Evolutionary conservation across 2,888 invertebrate species (phyloP), one percentile per base, ranked within the genome.

Genomic region (Conchocele bisecta): DNA sequence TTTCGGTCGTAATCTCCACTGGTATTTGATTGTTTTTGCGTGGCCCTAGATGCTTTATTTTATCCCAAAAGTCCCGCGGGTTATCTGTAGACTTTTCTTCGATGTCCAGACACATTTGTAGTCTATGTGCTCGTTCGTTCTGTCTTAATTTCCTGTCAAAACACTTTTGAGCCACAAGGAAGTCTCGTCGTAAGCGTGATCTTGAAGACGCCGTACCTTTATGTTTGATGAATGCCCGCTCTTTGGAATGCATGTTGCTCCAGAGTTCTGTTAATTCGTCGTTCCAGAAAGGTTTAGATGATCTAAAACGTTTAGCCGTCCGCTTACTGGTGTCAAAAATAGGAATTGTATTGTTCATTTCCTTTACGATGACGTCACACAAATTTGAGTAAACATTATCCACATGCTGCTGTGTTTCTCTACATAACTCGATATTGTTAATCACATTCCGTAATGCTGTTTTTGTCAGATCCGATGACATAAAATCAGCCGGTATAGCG

Each of bases 381-480:
- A 58, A 46, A 13, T 31, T 31, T 20, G 26, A 20, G 29, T 58
- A 58, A 22, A 58, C 6, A 3, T 15, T 11, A 24, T 58, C 58
- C 22, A 58, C 33, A 44, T 58, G 28, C 20, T 58, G n/a, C 20
- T 58, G 58, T 3, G 42, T 44, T 29, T 58, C 58, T 7, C 46
- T 37, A 15, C 22, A 26, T 33, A 26, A 28, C 33, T 58, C 58
- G 24, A 58, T 58, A n/a, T 31, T 33, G 17, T 28, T 15, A 15
- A 66, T 66, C 29, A 59, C 33, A n/a, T 44, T 20, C 13, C 24
- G n/a, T 24, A 66, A 29, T 6, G 58, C 58, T 26, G 28, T 24
- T 20, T 22, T 22, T 9, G 31, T 26, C 33, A 17, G 20, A 20
- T 58, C 58, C 11, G 24, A 35, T 15, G n/a, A 28, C 58, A 44